phyloP scores from a whole-genome alignment of 1,140 invertebrate species.

The Nomia melanderi region DNA sequence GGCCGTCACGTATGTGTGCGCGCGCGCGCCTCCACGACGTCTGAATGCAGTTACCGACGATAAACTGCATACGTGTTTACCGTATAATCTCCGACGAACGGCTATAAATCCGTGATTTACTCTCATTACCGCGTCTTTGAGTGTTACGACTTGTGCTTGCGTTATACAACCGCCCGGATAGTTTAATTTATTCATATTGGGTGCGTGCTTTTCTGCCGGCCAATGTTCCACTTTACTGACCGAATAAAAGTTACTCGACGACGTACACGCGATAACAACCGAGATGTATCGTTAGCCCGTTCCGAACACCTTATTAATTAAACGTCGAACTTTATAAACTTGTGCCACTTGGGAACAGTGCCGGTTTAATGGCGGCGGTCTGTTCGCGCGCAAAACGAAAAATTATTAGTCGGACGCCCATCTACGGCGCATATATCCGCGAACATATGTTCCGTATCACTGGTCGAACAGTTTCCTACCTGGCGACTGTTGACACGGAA shows the following conservation, averaged over 20 bases:
- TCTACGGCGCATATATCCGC: too few species aligned
- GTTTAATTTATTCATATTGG: constrained; percentile 67
- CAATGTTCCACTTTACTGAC: constrained; percentile 56
- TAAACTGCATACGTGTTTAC: constrained; percentile 66
- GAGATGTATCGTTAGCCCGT: constrained; percentile 37
- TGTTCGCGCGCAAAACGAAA: not conserved
- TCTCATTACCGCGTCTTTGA: constrained; percentile 64
- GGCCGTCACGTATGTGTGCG: constrained; percentile 41
- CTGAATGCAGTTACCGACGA: constrained; percentile 59
- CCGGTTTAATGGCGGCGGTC: not conserved
- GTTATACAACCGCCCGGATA: constrained; percentile 52
- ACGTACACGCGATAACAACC: constrained; percentile 42
- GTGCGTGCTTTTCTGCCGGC: constrained; percentile 38
- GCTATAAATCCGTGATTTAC: constrained; percentile 67
- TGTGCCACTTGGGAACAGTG: too few species aligned
- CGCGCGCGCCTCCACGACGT: constrained; percentile 44
- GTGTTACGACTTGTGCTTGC: constrained; percentile 60
- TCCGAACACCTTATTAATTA: constrained; percentile 46
- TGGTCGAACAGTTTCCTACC: too few species aligned
- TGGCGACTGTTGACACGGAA: too few species aligned
- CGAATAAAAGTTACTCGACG: constrained; percentile 45
- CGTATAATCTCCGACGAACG: constrained; percentile 64
- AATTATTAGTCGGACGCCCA: not conserved
- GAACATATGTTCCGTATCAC: too few species aligned
- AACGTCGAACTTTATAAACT: constrained; percentile 38